Percentiles rank a stretch among this genome's conserved stretches.
These are phyloP conservation scores for Merops nubicus DNA, from an alignment of 2,113 vertebrate genomes.

Conservation along the genomic window DNA sequence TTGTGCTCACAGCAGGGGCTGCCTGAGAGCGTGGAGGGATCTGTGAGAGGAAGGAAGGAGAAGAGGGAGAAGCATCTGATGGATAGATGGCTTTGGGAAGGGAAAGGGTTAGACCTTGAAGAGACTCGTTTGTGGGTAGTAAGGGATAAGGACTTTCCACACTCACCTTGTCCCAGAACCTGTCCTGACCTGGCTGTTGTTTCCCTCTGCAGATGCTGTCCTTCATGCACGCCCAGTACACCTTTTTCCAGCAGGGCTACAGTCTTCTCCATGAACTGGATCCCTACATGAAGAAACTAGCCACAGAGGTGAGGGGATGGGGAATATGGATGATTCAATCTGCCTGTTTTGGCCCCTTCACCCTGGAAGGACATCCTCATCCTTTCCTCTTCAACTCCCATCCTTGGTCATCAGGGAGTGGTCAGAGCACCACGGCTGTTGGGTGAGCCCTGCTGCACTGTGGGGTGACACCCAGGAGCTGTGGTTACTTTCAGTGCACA, in stretches of 20 bases:
- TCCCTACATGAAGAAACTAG: slow-evolving; percentile 96
- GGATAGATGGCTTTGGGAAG: neutral
- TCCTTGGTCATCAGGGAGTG: neutral
- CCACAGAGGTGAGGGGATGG: slow-evolving; percentile 85
- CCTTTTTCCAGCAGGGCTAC: slow-evolving; percentile 95
- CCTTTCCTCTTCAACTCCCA: neutral
- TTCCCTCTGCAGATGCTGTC: slow-evolving; percentile 88
- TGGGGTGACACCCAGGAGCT: neutral
- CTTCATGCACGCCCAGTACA: slow-evolving; percentile 96
- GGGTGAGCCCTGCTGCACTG: neutral
- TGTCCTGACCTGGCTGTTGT: neutral
- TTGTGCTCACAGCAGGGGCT: neutral
- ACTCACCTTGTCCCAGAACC: neutral
- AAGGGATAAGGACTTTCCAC: neutral
- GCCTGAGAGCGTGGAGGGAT: neutral
- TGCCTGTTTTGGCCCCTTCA: neutral
- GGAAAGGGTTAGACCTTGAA: neutral
- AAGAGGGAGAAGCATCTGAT: neutral
- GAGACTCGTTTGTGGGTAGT: neutral
- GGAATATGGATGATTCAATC: neutral
- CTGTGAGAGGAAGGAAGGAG: neutral
- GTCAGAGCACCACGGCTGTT: neutral
- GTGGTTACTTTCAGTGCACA: neutral
- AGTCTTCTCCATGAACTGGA: slow-evolving; percentile 91
- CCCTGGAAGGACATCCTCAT: neutral